Conservation (phyloP, 1,140 invertebrate species). For the Pogonus chalceus region DNA sequence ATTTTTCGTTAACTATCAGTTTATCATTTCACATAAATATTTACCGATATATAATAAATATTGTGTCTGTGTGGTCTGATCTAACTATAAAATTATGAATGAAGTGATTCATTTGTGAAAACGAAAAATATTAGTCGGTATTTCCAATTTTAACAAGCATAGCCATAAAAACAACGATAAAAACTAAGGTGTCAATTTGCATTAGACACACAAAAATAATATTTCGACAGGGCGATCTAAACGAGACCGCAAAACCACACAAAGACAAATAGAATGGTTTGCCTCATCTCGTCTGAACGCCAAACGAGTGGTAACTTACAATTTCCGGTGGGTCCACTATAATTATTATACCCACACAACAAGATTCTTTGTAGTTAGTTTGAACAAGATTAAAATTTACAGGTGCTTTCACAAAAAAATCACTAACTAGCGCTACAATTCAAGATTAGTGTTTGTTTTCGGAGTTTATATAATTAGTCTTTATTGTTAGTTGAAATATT, state of each 20-base stretch:
- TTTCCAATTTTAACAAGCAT: neutral
- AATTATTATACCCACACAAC: neutral
- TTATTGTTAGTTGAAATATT: too few relatives aligned
- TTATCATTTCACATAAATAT: too few relatives aligned
- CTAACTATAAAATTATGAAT: neutral
- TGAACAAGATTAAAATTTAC: too few relatives aligned
- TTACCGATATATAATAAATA: too few relatives aligned
- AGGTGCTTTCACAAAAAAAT: too few relatives aligned
- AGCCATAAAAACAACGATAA: neutral
- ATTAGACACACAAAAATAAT: neutral
- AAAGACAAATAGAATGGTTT: conserved; percentile 1
- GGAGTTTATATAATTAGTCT: too few relatives aligned
- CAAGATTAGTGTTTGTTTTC: too few relatives aligned
- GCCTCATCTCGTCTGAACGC: neutral
- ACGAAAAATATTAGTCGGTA: neutral
- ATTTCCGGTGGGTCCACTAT: conserved; percentile 1
- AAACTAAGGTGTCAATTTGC: neutral
- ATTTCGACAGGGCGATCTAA: neutral
- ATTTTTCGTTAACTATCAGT: too few relatives aligned
- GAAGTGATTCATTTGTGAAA: neutral
- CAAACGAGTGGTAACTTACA: neutral
- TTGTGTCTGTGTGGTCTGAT: too few relatives aligned
- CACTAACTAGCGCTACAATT: too few relatives aligned
- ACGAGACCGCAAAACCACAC: conserved; percentile 1
- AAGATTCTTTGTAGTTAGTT: too few relatives aligned